These are phyloP conservation scores for Pteromalus puparum DNA, from an alignment of 1,140 invertebrate species.

Conservation along the genomic window DNA sequence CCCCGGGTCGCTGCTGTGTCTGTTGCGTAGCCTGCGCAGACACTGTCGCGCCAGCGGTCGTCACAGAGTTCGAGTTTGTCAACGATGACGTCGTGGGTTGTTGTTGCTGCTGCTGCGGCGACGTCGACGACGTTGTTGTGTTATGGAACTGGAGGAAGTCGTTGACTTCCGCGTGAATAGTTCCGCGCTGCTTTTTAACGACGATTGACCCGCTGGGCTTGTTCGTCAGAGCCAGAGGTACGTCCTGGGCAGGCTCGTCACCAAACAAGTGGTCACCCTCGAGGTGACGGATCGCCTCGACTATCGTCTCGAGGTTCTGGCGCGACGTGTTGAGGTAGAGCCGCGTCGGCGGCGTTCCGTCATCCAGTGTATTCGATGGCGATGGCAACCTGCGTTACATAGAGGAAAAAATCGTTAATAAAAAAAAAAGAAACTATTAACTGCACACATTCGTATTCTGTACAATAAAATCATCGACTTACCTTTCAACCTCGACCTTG, in stretches of 20 bases:
- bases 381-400: slow-evolving; percentile 74
- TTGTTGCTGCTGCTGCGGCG: slow-evolving; percentile 79
- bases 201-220: slow-evolving; percentile 67
- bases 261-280: slow-evolving; percentile 95
- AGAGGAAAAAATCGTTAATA: background rate
- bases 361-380: slow-evolving; percentile 77
- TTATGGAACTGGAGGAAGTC: slow-evolving; percentile 80
- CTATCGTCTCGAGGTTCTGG: slow-evolving; percentile 97
- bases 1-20: slow-evolving; percentile 86
- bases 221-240: slow-evolving; percentile 84
- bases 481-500: slow-evolving; percentile 88
- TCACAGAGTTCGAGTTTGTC: slow-evolving; percentile 78
- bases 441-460: slow-evolving; percentile 23
- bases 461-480: slow-evolving; percentile 38
- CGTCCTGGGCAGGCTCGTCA: slow-evolving; percentile 83
- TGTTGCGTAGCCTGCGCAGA: slow-evolving; percentile 58
- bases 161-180: slow-evolving; percentile 80
- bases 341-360: slow-evolving; percentile 75
- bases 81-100: slow-evolving; percentile 65
- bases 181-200: slow-evolving; percentile 65
- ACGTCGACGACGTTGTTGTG: slow-evolving; percentile 74
- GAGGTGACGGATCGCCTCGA: slow-evolving; percentile 96
- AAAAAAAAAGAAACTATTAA: too few relatives aligned
- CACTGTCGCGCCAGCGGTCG: slow-evolving; percentile 55
- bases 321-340: slow-evolving; percentile 88